Conservation (phyloP, 2,888 invertebrate species). For the Caenorhabditis sp. region DNA sequence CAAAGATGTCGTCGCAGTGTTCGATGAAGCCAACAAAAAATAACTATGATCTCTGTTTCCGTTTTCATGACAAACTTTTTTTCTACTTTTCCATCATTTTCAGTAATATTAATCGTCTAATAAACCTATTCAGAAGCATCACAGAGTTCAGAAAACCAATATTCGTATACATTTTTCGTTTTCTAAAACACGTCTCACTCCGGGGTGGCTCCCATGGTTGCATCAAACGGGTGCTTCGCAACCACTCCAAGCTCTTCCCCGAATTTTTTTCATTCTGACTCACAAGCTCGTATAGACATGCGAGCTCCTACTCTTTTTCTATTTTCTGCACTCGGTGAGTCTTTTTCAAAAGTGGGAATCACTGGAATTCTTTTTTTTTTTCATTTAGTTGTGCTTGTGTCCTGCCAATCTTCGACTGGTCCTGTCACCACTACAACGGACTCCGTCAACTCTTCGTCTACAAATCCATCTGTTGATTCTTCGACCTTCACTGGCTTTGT, state of each 20-base stretch:
- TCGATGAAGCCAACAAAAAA: slow-evolving; percentile 22
- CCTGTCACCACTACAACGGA: slow-evolving; percentile 2
- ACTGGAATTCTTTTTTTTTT: no score
- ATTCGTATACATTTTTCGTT: slow-evolving; percentile 5
- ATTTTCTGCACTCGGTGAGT: slow-evolving; percentile 4
- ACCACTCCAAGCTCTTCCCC: slow-evolving; percentile 4
- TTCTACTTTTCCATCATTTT: background rate
- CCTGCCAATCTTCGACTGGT: slow-evolving; percentile 12
- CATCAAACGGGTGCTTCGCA: slow-evolving; percentile 13
- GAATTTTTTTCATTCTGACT: slow-evolving; percentile 13
- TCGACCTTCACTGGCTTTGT: background rate
- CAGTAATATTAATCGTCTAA: slow-evolving; percentile 4
- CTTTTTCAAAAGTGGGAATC: background rate
- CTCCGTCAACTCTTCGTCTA: slow-evolving; percentile 17
- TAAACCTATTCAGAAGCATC: background rate
- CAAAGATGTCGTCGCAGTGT: slow-evolving; percentile 57
- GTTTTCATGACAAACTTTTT: background rate
- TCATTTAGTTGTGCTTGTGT: background rate
- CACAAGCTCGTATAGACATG: slow-evolving; percentile 10
- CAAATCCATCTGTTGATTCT: slow-evolving; percentile 3
- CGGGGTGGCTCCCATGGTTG: slow-evolving; percentile 30
- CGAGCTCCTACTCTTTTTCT: slow-evolving; percentile 1
- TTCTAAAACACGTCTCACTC: slow-evolving; percentile 3
- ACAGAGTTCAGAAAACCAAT: no score
- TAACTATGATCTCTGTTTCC: background rate